A percentile compares a stretch with the other conserved stretches of the same genome.
These are phyloP conservation scores for Scolanthus callimorphus DNA, from an alignment of 92 coral and sea anemone species.

Conservation along the genomic window DNA sequence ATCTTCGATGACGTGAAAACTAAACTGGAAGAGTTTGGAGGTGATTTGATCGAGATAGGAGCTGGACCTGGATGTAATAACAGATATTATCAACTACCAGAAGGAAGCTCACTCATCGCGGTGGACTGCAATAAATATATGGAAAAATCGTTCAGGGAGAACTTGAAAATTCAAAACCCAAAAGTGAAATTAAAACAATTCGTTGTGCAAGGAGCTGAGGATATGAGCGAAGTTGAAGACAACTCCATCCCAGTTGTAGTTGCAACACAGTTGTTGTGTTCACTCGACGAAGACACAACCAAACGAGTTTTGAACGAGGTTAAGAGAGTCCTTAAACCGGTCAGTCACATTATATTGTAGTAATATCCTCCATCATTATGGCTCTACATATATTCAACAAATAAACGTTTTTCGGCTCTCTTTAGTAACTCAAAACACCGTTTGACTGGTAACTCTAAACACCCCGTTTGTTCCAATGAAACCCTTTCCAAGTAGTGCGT, in stretches of 20 bases:
- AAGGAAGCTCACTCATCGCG: constrained; percentile 46
- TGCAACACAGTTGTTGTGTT: constrained; percentile 57
- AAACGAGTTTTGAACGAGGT: constrained; percentile 1
- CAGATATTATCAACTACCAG: constrained; percentile 34
- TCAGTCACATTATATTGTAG: too few relatives aligned
- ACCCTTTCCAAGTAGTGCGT: too few relatives aligned
- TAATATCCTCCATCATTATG: too few relatives aligned
- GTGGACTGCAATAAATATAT: constrained; percentile 52
- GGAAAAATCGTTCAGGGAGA: constrained; percentile 36
- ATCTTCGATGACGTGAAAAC: too few relatives aligned
- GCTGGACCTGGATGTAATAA: constrained; percentile 41
- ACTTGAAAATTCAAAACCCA: constrained; percentile 28
- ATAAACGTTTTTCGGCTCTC: too few relatives aligned
- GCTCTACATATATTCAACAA: too few relatives aligned
- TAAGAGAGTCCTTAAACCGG: background rate
- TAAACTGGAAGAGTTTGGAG: too few relatives aligned
- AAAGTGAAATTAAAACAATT: constrained; percentile 40
- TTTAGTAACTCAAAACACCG: too few relatives aligned
- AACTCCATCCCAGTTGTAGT: constrained; percentile 54
- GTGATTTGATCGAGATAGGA: background rate
- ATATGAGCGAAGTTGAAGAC: constrained; percentile 42
- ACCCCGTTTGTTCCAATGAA: too few relatives aligned
- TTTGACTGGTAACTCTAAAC: too few relatives aligned
- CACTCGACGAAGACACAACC: constrained; percentile 29
- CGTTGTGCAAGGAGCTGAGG: constrained; percentile 46